These are phyloP conservation scores for Coptodon rendalli DNA, from an alignment of 2,113 vertebrate genomes.

Conservation along the genomic window DNA sequence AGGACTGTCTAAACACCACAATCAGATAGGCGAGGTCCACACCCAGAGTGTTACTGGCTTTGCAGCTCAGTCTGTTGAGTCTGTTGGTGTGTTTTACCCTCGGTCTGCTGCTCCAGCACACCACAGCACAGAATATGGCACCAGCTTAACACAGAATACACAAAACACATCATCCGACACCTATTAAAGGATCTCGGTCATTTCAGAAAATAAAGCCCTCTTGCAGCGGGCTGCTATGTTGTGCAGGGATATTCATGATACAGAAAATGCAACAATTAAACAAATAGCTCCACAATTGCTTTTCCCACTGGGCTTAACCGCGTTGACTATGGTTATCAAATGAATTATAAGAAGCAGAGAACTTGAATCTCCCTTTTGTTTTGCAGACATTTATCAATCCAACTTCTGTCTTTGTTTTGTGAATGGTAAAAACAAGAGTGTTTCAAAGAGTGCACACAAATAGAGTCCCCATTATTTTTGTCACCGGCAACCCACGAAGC, in stretches of 20 bases:
- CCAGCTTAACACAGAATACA: not conserved
- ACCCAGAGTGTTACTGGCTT: not conserved
- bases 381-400: not conserved
- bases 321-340: not conserved
- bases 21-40: not conserved
- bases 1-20: not conserved
- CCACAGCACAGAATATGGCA: not conserved
- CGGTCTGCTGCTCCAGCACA: not conserved
- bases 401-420: not conserved
- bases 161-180: not conserved
- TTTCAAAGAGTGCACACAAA: not conserved
- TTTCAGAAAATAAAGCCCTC: not conserved
- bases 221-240: not conserved
- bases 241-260: accelerated
- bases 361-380: not conserved
- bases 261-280: not conserved
- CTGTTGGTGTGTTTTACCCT: not conserved
- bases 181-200: not conserved
- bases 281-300: not conserved
- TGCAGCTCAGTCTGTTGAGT: not conserved
- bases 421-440: not conserved
- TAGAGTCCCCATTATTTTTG: not conserved
- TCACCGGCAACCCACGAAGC: not conserved
- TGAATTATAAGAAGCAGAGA: not conserved
- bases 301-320: not conserved